Evolutionary conservation across 2,888 invertebrate genomes (phyloP).

Genomic region (Stenurella melanura): DNA sequence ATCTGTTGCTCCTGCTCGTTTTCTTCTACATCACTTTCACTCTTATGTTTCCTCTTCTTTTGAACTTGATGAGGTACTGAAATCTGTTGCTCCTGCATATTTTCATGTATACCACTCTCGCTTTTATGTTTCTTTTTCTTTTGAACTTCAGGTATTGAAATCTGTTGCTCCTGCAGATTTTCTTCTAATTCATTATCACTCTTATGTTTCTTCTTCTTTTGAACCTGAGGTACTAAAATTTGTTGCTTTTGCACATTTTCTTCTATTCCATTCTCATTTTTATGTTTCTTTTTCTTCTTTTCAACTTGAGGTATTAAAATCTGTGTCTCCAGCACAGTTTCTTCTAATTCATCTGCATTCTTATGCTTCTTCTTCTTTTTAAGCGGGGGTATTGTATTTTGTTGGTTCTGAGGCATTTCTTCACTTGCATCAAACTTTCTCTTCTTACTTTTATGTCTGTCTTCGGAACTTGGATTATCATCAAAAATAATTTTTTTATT

Average conservation of each 20-base stretch:
- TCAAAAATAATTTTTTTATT: slow-evolving; percentile 42
- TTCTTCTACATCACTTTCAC: too few relatives aligned
- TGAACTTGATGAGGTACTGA: too few relatives aligned
- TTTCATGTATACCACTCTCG: not conserved
- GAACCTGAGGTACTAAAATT: not conserved
- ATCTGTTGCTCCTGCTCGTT: too few relatives aligned
- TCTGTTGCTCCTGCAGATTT: too few relatives aligned
- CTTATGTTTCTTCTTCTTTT: not conserved
- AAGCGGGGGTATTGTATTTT: too few relatives aligned
- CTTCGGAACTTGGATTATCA: slow-evolving; percentile 15
- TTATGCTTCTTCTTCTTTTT: not conserved
- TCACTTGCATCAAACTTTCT: not conserved
- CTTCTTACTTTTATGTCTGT: not conserved
- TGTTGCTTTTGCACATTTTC: too few relatives aligned
- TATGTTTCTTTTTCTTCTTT: too few relatives aligned
- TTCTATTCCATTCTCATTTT: too few relatives aligned
- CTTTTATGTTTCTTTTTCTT: not conserved
- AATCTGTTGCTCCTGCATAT: not conserved
- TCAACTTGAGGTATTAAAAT: too few relatives aligned
- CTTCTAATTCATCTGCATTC: not conserved
- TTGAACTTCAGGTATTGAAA: not conserved
- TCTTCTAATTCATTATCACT: too few relatives aligned
- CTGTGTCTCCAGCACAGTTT: too few relatives aligned
- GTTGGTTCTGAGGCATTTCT: not conserved
- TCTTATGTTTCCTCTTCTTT: too few relatives aligned